Conservation (phyloP, 2,113 vertebrate genomes). For the Rattus rattus region DNA sequence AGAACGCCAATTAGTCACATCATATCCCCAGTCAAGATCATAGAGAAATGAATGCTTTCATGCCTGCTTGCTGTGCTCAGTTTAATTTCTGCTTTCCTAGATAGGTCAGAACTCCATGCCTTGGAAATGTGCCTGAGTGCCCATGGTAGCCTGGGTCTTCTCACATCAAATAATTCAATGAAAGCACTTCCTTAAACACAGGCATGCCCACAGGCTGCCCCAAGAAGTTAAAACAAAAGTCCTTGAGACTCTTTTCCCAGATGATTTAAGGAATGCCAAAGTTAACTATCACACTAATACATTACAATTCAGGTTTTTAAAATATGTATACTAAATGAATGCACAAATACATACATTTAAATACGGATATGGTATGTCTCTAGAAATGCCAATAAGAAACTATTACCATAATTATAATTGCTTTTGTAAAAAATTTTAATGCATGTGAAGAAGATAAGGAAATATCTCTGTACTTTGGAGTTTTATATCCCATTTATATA, state of each 20-base stretch:
- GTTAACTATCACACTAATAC: not conserved
- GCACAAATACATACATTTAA: not conserved
- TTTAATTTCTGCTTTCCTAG: not conserved
- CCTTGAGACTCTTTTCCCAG: not conserved
- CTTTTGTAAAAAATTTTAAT: not conserved
- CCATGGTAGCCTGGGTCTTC: too few relatives aligned
- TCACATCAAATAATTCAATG: not conserved
- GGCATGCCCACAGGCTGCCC: not conserved
- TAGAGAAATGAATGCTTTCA: not conserved
- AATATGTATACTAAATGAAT: not conserved
- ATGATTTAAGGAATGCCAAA: not conserved
- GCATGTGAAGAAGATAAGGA: not conserved
- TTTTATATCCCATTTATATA: not conserved
- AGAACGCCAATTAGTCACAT: not conserved
- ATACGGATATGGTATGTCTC: slow-evolving; percentile 5
- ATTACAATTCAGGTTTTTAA: not conserved
- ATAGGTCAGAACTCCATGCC: too few relatives aligned
- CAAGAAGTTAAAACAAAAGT: not conserved
- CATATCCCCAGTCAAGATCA: not conserved
- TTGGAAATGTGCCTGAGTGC: not conserved
- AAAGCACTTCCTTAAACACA: not conserved
- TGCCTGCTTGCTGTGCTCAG: not conserved
- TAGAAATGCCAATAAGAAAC: slow-evolving; percentile 35
- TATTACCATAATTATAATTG: not conserved
- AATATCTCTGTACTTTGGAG: not conserved